Percentiles rank a stretch among this genome's conserved stretches.
These are phyloP conservation scores for Drosophila borborema DNA, from an alignment of 2,888 invertebrate species.

Conservation along the genomic window DNA sequence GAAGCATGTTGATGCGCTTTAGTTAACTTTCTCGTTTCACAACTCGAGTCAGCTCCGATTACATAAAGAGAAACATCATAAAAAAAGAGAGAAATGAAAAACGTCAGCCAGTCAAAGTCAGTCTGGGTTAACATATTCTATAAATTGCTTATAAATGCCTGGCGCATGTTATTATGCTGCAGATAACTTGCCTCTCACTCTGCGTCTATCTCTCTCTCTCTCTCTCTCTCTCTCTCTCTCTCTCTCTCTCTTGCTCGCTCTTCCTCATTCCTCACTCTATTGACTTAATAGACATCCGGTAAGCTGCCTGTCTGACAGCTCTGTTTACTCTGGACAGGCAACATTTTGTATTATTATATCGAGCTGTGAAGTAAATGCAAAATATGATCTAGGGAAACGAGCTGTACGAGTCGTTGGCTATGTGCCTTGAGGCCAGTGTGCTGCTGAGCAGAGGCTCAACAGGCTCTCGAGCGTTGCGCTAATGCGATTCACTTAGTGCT, in stretches of 20 bases:
- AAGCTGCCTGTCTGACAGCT: constrained; percentile 9
- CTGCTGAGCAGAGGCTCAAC: constrained; percentile 15
- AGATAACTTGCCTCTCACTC: background rate
- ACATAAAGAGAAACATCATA: constrained; percentile 4
- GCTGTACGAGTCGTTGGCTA: background rate
- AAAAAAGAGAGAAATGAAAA: background rate
- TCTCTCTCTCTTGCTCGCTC: no score
- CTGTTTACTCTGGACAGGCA: constrained; percentile 19
- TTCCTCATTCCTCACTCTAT: background rate
- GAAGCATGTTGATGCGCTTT: constrained; percentile 4
- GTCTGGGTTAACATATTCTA: constrained; percentile 40
- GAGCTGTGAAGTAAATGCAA: constrained; percentile 12
- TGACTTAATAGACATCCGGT: constrained; percentile 29
- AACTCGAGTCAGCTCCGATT: constrained; percentile 35
- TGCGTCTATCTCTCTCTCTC: background rate
- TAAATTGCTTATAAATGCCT: constrained; percentile 49
- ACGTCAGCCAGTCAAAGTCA: background rate
- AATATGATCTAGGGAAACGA: constrained; percentile 12
- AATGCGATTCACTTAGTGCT: constrained; percentile 52
- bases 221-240: no score
- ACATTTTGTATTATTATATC: constrained; percentile 30
- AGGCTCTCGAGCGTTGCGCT: constrained; percentile 34
- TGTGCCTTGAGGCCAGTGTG: constrained; percentile 1
- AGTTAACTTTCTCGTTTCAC: constrained; percentile 16
- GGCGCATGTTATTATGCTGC: constrained; percentile 21